A percentile compares a stretch with the other conserved stretches of the same genome.
Conservation (phyloP, 2,797 vertebrate species). For the Sternotherus odoratus region DNA sequence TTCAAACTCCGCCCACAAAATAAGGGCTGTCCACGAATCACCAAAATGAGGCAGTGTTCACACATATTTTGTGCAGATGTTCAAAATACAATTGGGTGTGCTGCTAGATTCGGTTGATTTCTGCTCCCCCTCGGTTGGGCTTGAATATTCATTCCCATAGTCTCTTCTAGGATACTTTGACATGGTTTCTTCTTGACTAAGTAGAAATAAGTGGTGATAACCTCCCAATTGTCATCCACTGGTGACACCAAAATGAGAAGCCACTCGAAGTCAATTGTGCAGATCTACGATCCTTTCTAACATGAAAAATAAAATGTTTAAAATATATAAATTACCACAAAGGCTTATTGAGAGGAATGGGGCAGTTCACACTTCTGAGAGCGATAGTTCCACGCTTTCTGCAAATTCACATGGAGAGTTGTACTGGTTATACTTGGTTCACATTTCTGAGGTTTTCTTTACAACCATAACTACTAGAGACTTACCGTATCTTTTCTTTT, state of each 20-base stretch:
- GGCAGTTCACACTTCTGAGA: not conserved
- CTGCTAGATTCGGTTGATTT: not conserved
- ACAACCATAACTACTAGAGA: not conserved
- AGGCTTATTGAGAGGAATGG: not conserved
- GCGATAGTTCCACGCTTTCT: not conserved
- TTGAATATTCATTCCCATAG: not conserved
- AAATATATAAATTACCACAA: not conserved
- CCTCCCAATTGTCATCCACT: not conserved
- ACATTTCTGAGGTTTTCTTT: not conserved
- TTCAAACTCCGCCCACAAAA: not conserved
- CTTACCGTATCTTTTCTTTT: not conserved
- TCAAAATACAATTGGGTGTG: not conserved
- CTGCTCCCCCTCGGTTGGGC: not conserved
- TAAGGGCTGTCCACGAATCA: not conserved
- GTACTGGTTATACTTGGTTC: not conserved
- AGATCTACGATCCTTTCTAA: not conserved
- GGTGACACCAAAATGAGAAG: constrained; percentile 35
- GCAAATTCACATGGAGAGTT: not conserved
- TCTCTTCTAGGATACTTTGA: constrained; percentile 36
- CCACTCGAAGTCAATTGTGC: not conserved
- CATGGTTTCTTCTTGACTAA: constrained; percentile 11
- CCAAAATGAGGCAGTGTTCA: not conserved
- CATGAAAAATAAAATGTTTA: not conserved
- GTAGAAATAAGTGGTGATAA: not conserved
- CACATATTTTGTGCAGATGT: not conserved